Evolutionary conservation across 2,888 invertebrate genomes (phyloP).

Genomic region (Pachydiplax longipennis): DNA sequence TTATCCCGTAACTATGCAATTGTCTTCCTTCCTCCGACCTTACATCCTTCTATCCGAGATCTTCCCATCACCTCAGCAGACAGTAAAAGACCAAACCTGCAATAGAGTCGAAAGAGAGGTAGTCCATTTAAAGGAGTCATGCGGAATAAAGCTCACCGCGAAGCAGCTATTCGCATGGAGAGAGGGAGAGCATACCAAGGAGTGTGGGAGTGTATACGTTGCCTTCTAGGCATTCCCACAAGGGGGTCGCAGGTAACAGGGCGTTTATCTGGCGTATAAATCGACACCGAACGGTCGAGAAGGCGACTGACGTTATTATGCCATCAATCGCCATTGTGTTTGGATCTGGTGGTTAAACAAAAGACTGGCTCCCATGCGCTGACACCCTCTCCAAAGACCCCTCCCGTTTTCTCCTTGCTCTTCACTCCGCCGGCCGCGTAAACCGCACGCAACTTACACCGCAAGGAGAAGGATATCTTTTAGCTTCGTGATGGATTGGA

Average conservation of each 20-base stretch:
- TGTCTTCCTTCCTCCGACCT: too few species aligned
- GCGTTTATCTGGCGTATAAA: constrained; percentile 36
- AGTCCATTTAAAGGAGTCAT: not conserved
- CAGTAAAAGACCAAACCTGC: constrained; percentile 11
- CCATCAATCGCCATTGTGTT: constrained; percentile 40
- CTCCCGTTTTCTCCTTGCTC: not conserved
- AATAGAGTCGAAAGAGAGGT: not conserved
- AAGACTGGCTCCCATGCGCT: constrained; percentile 19
- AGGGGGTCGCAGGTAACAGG: constrained; percentile 23
- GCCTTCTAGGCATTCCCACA: constrained; percentile 27
- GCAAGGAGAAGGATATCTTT: not conserved
- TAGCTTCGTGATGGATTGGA: constrained; percentile 17
- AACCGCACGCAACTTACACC: not conserved
- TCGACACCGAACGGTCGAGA: constrained; percentile 28
- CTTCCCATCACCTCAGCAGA: not conserved
- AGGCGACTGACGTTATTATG: constrained; percentile 36
- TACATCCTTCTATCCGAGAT: not conserved
- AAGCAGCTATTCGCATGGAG: not conserved
- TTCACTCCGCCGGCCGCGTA: not conserved
- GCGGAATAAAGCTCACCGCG: not conserved
- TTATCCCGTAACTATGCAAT: too few species aligned
- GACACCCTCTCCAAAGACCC: not conserved
- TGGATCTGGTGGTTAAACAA: constrained; percentile 38
- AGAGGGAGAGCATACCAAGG: not conserved
- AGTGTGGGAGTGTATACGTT: not conserved